A percentile compares a stretch with the other conserved stretches of the same genome.
Evolutionary conservation across 2,797 vertebrate species (phyloP).

Genomic region (Eulemur coronatus): DNA sequence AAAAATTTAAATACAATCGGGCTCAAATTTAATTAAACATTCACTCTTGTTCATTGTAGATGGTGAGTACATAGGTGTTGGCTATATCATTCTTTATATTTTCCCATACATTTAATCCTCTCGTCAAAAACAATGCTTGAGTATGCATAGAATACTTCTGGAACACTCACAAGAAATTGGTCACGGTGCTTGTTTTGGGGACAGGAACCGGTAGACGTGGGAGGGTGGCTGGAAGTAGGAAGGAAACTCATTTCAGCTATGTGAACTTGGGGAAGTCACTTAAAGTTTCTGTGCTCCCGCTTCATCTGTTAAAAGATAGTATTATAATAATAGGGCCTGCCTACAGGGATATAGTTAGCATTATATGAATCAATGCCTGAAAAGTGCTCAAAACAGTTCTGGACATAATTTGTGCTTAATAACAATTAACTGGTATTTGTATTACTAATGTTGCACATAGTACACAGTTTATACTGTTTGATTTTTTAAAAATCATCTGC

Average conservation of each 20-base stretch:
- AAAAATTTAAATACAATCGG: neutral
- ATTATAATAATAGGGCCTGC: neutral
- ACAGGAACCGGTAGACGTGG: neutral
- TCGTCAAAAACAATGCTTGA: neutral
- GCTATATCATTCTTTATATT: neutral
- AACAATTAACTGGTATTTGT: neutral
- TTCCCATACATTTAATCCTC: neutral
- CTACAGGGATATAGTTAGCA: neutral
- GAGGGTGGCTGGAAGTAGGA: neutral
- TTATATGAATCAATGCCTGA: neutral
- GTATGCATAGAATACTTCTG: neutral
- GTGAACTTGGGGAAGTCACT: neutral
- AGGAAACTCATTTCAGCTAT: neutral
- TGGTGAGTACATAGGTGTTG: neutral
- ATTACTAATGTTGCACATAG: neutral
- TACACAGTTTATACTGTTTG: neutral
- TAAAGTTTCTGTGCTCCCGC: neutral
- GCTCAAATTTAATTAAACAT: neutral
- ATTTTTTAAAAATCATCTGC: neutral
- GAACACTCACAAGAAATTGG: neutral
- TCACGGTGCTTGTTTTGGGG: neutral
- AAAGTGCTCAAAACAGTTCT: neutral
- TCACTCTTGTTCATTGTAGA: neutral
- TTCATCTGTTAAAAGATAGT: neutral
- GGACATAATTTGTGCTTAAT: neutral